Evolutionary conservation across 2,797 vertebrate genomes (phyloP), one percentile per base, ranked within the genome.

Genomic region (Sebastes steindachneri): DNA sequence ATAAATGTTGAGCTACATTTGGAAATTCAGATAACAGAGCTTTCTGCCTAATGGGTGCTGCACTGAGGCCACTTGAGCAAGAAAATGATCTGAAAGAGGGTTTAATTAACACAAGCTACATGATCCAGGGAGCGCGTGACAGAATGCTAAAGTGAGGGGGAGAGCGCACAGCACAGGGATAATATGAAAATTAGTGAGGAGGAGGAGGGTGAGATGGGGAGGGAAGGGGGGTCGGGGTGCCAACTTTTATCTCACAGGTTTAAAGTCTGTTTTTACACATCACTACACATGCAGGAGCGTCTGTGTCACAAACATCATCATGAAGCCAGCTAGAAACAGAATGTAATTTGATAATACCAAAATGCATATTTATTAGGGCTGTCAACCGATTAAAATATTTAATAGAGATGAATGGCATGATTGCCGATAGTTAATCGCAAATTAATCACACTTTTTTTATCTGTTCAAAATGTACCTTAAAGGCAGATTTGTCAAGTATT

Each of bases 1-100:
- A 97, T 98, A 98, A 97, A 97, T 96, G 96, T 97, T 95, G 96
- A 96, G 96, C 95, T 96, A 97, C 96, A 97, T 97, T 97, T 97
- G 96, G 97, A 97, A 97, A 97, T 97, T 97, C 96, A 97, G 97
- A 97, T 97, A 96, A 96, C 95, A 88, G 93, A 90, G 96, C 96
- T 96, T 97, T 91, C 94, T 94, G 95, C 90, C 95, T 96, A 96
- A 96, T 95, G 96, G 95, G 93, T 93, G 94, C 95, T 95, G 95
- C 96, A 95, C 96, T 95, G 93, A 95, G 95, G 96, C 96, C 97
- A 97, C 97, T 99, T 97, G 94, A 97, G 96, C 87, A 90, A 94
- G 93, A 95, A 96, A 98, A 97, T 97, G 96, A 96, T 96, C 95
- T 96, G 94, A 96, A 96, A 97, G 97, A 98, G 97, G 97, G 96